A percentile compares a stretch with the other conserved stretches of the same genome.
Conservation (phyloP, 2,888 invertebrate species). For the Cosmia pyralina region DNA sequence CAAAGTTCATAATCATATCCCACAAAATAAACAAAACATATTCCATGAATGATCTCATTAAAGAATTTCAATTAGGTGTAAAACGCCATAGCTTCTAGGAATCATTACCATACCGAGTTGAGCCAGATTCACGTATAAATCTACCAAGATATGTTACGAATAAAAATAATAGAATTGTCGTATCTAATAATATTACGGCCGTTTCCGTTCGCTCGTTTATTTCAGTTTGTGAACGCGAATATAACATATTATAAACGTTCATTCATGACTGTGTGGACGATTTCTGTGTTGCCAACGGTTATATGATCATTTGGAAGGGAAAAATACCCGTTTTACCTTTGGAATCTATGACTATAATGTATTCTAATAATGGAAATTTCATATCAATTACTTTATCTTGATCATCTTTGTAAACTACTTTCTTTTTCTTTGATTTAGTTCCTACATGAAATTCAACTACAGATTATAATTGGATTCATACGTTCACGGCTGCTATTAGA, state of each 20-base stretch:
- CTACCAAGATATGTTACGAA: slow-evolving; percentile 89
- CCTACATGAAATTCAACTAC: slow-evolving; percentile 36
- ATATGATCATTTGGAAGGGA: slow-evolving; percentile 15
- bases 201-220: slow-evolving; percentile 90
- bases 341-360: background rate
- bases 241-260: slow-evolving; percentile 84
- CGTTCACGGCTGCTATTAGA: slow-evolving; percentile 44
- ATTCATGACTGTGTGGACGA: slow-evolving; percentile 75
- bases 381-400: slow-evolving; percentile 18
- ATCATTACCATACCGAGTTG: slow-evolving; percentile 79
- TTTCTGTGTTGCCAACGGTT: slow-evolving; percentile 59
- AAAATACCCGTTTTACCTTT: slow-evolving; percentile 21
- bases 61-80: slow-evolving; percentile 81
- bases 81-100: slow-evolving; percentile 81
- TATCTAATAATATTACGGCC: slow-evolving; percentile 89
- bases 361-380: background rate
- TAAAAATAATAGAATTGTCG: slow-evolving; percentile 91
- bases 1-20: slow-evolving; percentile 35
- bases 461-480: slow-evolving; percentile 39
- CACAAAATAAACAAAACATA: slow-evolving; percentile 67
- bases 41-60: slow-evolving; percentile 72
- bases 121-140: slow-evolving; percentile 87
- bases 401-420: slow-evolving; percentile 34
- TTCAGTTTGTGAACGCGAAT: slow-evolving; percentile 88
- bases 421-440: slow-evolving; percentile 30